Base-by-base conservation (phyloP, 2,888 invertebrate genomes). In the Saturnia pavonia region DNA sequence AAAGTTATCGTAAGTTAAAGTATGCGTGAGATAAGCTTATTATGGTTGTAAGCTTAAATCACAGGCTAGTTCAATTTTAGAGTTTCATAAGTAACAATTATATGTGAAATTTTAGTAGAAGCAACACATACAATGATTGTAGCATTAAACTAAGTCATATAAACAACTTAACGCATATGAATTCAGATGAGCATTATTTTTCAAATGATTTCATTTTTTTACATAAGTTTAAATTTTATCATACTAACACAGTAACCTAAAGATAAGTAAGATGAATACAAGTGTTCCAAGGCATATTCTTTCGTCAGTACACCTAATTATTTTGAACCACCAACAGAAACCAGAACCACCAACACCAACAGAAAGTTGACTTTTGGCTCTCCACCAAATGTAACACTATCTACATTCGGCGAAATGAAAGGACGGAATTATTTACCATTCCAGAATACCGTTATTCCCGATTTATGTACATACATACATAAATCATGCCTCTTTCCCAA, bases 11-110 rank as follows among this genome's bases (percentile, higher is more conserved):
- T 12, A 60, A 25, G 11, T 60, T 25, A 60, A 60, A 60, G 25
- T 27, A 60, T 60, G 57, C 57, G 27, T 27, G 57, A 60, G 57
- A 60, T 60, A 60, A 60, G 57, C 57, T 19, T 7, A 51, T 51
- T 60, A 6, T 27, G 27, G 57, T 12, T 12, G 25, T 27, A 25
- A 27, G 25, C 27, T 60, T 27, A 25, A 60, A 25, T 60, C 14
- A 60, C 25, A 25, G 25, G 12, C 25, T 27, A 27, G 27, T 27
- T 27, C 9, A 60, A 14, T 34, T 34, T 34, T 34, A 34, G 34
- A 60, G 27, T 60, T 60, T 14, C 27, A 48, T 27, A 60, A 57
- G 14, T 27, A 14, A 60, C 12, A 27, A 27, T 60, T 4, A 25
- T 14, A 27, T 27, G 1, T 19, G 6, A 54, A n/a, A 54, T 9